Evolutionary conservation across 2,113 vertebrate genomes (phyloP).

Genomic region (Psammodynastes pulverulentus): DNA sequence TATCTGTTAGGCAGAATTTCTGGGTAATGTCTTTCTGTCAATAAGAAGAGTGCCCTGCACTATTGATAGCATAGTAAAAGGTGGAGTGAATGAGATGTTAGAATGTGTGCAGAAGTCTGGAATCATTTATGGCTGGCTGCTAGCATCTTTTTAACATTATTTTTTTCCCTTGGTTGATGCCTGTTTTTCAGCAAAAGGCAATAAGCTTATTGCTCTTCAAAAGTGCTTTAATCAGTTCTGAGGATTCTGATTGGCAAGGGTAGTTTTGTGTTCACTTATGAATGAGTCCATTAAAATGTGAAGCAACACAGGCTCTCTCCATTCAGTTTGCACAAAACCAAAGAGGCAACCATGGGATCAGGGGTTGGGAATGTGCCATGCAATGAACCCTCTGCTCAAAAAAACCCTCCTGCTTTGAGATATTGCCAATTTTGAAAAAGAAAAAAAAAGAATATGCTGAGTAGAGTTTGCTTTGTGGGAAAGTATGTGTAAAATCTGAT

Average conservation of each 20-base stretch:
- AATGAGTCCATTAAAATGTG: conserved; percentile 4
- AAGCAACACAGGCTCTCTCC: background rate
- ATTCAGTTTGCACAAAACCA: background rate
- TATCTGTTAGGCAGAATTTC: conserved; percentile 44
- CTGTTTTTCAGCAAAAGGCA: background rate
- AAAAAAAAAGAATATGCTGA: background rate
- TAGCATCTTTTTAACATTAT: background rate
- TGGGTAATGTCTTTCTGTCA: conserved; percentile 37
- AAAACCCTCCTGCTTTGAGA: background rate
- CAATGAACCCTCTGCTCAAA: background rate
- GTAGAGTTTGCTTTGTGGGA: background rate
- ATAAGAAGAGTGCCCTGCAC: conserved; percentile 25
- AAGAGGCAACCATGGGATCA: background rate
- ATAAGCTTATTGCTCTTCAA: conserved; percentile 9
- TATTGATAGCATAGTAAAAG: conserved; percentile 19
- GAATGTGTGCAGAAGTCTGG: background rate
- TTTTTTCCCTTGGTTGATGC: conserved; percentile 4
- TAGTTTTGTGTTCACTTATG: background rate
- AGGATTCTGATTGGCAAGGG: background rate
- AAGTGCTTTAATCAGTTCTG: background rate
- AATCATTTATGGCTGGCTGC: background rate
- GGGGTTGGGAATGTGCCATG: background rate
- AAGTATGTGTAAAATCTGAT: background rate
- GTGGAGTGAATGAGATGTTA: background rate
- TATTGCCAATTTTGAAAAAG: background rate